Conservation (phyloP, 2,797 vertebrate genomes). For the Tragopan temminckii region DNA sequence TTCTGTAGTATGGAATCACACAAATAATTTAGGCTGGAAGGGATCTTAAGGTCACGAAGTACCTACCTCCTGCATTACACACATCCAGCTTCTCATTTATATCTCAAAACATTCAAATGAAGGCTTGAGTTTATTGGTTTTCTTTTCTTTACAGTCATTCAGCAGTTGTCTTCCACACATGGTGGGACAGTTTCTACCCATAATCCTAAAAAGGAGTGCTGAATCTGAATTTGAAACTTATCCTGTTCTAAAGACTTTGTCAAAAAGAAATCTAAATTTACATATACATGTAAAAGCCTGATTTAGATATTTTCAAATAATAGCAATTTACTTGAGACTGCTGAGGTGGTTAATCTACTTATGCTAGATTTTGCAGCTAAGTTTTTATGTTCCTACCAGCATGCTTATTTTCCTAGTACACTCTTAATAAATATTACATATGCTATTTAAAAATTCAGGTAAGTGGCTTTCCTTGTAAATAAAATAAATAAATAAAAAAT, state of each 20-base stretch:
- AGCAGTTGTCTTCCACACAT: neutral
- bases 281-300: conserved; percentile 9
- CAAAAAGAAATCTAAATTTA: conserved; percentile 38
- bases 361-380: conserved; percentile 39
- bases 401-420: conserved; percentile 17
- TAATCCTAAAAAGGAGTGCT: neutral
- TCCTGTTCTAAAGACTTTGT: neutral
- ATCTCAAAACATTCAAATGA: neutral
- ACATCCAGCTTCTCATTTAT: neutral
- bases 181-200: neutral
- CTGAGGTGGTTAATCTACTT: conserved; percentile 61
- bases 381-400: conserved; percentile 9
- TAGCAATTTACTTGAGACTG: conserved; percentile 62
- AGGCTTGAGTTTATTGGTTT: neutral
- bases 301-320: conserved; percentile 71
- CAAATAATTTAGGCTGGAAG: neutral
- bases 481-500: conserved; percentile 30
- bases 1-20: neutral
- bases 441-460: conserved; percentile 42
- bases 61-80: neutral
- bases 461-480: conserved; percentile 24
- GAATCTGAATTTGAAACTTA: conserved; percentile 21
- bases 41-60: neutral
- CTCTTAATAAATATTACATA: conserved; percentile 48
- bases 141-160: neutral